Evolutionary conservation across 2,797 vertebrate species (phyloP), one percentile per base, ranked within the genome.

Genomic region (Crocidura indochinensis): DNA sequence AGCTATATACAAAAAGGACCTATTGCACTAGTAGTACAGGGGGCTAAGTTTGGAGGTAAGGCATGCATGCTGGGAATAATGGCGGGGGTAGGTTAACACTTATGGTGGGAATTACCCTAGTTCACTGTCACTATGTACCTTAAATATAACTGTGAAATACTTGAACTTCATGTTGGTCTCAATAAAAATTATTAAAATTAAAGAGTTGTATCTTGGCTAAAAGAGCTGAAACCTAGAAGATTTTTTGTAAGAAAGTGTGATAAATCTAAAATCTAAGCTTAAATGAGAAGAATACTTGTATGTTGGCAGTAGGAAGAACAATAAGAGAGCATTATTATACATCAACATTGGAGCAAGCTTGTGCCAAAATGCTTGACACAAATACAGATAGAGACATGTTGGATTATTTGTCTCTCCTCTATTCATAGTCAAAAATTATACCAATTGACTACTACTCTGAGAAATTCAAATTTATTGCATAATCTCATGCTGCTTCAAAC

Each of bases 191-290:
- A 51, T 6, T 71, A 38, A 85, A 89, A 64, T 15, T 11, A 90
- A 12, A 22, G 26, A 71, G 8, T 64, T 85, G 6, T 27, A 31
- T 76, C 15, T 79, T 91, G 44, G 26, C 15, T 56, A 12, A 4
- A 51, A 46, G 75, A 75, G n/a, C 3, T 91, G 67, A 19, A 53
- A 44, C 68, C 86, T 69, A 92, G 77, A 87, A 79, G 62, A 8
- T 90, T 46, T 24, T 29, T 91, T 88, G 12, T 26, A 53, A 60
- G 75, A 22, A 53, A 91, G 15, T 67, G 46, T 72, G 56, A 77
- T 47, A 77, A 71, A 85, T 73, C 11, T 60, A 69, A 77, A 71
- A 85, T 73, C 11, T 60, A 69, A 91, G 29, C 27, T 94, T 79
- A 81, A 67, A 27, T 3, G 3, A 75, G 47, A 44, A 80, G 38